Evolutionary conservation across 2,113 vertebrate genomes (phyloP).

Genomic region (Neodon shergylaensis): DNA sequence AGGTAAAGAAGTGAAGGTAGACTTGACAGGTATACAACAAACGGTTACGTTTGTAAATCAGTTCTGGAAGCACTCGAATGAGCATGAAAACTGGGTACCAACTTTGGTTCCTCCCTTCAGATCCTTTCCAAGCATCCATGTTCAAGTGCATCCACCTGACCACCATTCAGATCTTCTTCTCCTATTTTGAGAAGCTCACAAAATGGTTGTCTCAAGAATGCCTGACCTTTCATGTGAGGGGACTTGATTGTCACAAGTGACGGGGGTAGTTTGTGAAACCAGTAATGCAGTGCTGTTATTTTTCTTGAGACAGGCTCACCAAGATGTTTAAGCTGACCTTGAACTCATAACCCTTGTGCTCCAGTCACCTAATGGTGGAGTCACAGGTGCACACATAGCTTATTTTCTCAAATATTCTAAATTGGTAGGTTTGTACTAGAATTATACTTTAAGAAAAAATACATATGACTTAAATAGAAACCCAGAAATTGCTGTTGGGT

Average conservation of each 20-base stretch:
- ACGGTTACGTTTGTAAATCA: not conserved
- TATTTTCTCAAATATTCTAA: slow-evolving; percentile 5
- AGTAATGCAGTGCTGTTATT: not conserved
- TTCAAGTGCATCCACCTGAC: not conserved
- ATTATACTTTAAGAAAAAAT: not conserved
- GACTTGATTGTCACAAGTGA: not conserved
- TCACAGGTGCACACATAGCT: not conserved
- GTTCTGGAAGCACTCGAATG: not conserved
- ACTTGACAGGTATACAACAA: not conserved
- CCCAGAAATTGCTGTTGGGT: not conserved
- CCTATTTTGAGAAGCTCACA: not conserved
- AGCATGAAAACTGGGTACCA: not conserved
- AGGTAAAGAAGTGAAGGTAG: slow-evolving; percentile 84
- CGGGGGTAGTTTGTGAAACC: not conserved
- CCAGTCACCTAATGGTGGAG: too few species aligned
- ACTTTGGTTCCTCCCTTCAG: not conserved
- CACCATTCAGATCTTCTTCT: not conserved
- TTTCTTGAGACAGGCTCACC: not conserved
- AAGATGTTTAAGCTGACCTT: not conserved
- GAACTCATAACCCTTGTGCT: not conserved
- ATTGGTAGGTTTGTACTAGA: slow-evolving; percentile 12
- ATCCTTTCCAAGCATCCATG: not conserved
- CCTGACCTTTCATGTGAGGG: not conserved
- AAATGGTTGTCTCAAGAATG: not conserved
- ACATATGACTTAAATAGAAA: not conserved